phyloP scores from a whole-genome alignment of 2,888 invertebrate genomes.

The Chironomus riparius region DNA sequence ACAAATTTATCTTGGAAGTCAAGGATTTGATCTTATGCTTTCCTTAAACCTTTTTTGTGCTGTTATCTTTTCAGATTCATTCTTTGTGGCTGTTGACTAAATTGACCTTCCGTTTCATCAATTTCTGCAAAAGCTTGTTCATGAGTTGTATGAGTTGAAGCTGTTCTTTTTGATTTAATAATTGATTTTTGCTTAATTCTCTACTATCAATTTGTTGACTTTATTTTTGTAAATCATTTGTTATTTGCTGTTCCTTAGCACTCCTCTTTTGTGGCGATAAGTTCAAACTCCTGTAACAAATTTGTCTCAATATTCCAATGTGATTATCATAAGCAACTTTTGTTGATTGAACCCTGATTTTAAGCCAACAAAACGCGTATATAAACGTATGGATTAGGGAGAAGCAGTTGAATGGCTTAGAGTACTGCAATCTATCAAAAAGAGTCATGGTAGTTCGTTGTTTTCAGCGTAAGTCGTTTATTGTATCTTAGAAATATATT shows the following conservation, averaged over 20 bases:
- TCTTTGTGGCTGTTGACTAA: slow-evolving; percentile 41
- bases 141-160: slow-evolving; percentile 42
- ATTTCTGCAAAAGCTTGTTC: slow-evolving; percentile 43
- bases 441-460: too few species aligned
- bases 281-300: too few species aligned
- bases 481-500: too few species aligned
- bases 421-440: too few species aligned
- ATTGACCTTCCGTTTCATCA: slow-evolving; percentile 46
- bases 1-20: slow-evolving; percentile 47
- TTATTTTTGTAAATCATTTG: slow-evolving; percentile 45
- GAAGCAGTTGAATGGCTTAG: too few species aligned
- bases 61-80: slow-evolving; percentile 35
- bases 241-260: neutral
- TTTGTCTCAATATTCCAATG: slow-evolving; percentile 26
- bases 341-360: neutral
- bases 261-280: neutral
- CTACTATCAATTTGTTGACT: slow-evolving; percentile 34
- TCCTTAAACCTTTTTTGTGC: slow-evolving; percentile 53
- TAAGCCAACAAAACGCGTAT: too few species aligned
- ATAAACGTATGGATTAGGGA: too few species aligned
- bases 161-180: slow-evolving; percentile 45
- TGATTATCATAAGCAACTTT: slow-evolving; percentile 27
- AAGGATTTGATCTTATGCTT: slow-evolving; percentile 49
- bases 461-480: too few species aligned
- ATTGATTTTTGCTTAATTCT: slow-evolving; percentile 45